Evolutionary conservation across 2,797 vertebrate species (phyloP).

Genomic region (Tangara arthus): DNA sequence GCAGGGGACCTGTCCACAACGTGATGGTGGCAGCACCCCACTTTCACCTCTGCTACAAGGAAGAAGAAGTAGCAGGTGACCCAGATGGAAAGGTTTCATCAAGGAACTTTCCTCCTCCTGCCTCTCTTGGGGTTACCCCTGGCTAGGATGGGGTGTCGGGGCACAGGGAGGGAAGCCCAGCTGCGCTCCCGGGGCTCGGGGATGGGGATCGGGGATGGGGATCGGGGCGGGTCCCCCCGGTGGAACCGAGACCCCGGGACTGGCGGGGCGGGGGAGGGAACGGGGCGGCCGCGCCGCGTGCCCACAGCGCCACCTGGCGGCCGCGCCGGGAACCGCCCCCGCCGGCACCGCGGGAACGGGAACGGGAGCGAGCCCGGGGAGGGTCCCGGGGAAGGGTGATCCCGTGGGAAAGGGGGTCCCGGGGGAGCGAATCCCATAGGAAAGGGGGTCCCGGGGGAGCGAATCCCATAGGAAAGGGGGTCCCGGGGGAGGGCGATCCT

Average conservation of each 20-base stretch:
- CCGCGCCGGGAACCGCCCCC: fast-evolving
- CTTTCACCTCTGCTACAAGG: background rate
- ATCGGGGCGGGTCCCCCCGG: background rate
- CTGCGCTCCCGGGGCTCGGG: too few relatives aligned
- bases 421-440: too few relatives aligned
- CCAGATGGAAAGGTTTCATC: fast-evolving
- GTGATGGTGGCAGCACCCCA: too few relatives aligned
- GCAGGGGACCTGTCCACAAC: background rate
- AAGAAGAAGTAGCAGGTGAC: fast-evolving
- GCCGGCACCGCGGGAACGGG: background rate
- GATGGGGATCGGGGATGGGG: background rate
- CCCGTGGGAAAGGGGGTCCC: too few relatives aligned
- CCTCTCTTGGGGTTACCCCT: too few relatives aligned
- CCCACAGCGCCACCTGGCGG: constrained; percentile 20
- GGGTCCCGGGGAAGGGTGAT: background rate
- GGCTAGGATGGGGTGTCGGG: fast-evolving
- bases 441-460: too few relatives aligned
- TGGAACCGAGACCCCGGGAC: background rate
- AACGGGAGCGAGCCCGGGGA: too few relatives aligned
- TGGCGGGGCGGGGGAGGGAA: background rate
- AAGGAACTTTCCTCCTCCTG: background rate
- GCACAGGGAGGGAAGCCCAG: background rate
- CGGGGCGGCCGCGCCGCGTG: background rate
- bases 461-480: too few relatives aligned
- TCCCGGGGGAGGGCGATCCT: too few relatives aligned